These are phyloP conservation scores for Hystrix brachyura DNA, from an alignment of 2,113 vertebrate species.

Conservation along the genomic window DNA sequence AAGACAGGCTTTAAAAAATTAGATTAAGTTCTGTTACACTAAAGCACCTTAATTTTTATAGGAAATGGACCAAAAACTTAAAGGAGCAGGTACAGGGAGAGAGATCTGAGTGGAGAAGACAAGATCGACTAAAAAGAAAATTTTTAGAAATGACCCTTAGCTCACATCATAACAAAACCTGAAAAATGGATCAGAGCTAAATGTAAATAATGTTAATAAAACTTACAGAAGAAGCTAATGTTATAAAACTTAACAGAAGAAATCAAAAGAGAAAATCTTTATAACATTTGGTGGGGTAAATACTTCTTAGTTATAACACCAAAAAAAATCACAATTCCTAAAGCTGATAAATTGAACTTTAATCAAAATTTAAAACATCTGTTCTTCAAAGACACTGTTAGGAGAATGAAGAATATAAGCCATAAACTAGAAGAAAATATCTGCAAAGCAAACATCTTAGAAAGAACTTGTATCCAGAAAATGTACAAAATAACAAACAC, in stretches of 20 bases:
- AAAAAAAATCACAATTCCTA: not conserved
- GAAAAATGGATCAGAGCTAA: not conserved
- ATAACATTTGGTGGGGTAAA: not conserved
- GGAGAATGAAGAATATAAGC: not conserved
- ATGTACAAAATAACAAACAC: not conserved
- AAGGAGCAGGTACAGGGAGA: not conserved
- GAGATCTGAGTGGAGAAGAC: not conserved
- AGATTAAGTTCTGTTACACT: not conserved
- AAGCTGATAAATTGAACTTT: not conserved
- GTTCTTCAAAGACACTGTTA: conserved; percentile 9
- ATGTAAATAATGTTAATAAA: not conserved
- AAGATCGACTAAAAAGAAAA: not conserved
- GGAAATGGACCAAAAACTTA: conserved; percentile 4
- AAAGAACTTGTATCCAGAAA: not conserved
- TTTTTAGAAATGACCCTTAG: not conserved
- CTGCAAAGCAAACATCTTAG: not conserved
- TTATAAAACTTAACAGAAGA: not conserved
- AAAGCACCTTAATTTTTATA: conserved; percentile 11
- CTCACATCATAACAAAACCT: not conserved
- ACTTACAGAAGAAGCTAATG: not conserved
- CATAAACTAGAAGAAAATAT: not conserved
- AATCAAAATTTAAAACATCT: conserved; percentile 47
- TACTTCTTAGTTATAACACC: not conserved
- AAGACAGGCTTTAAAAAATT: conserved; percentile 30
- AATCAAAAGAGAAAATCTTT: conserved; percentile 20